Conservation (phyloP, 2,888 invertebrate species). For the Agonum fuliginosum region DNA sequence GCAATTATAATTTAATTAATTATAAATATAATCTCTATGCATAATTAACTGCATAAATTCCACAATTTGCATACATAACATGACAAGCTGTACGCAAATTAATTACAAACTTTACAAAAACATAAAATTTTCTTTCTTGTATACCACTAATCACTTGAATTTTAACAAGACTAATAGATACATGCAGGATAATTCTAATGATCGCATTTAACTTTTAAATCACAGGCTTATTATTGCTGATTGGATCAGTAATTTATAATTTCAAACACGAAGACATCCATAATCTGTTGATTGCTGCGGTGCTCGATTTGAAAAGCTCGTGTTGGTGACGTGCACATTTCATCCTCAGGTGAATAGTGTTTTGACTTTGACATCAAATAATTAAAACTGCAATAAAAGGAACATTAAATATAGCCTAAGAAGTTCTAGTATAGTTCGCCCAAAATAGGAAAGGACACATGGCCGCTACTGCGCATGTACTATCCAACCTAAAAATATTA, state of each 20-base stretch:
- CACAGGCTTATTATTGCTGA: conserved; percentile 21
- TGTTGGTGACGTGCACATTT: conserved; percentile 44
- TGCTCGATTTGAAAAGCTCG: conserved; percentile 43
- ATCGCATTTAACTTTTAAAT: conserved; percentile 47
- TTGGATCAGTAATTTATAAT: conserved; percentile 42
- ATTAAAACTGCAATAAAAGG: no score
- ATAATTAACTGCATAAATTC: conserved; percentile 45
- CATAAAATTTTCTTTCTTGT: not conserved
- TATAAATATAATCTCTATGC: conserved; percentile 14
- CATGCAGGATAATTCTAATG: conserved; percentile 32
- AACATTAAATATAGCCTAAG: no score
- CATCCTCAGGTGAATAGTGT: no score
- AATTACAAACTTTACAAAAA: conserved; percentile 24
- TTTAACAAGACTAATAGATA: not conserved
- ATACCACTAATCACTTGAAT: not conserved
- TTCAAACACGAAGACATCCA: conserved; percentile 22
- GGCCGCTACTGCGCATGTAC: no score
- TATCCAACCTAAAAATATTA: no score
- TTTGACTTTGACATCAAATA: no score
- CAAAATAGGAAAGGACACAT: no score
- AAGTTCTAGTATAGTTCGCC: no score
- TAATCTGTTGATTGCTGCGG: conserved; percentile 49
- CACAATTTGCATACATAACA: conserved; percentile 34
- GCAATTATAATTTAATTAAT: conserved; percentile 37
- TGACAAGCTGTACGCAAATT: not conserved